Evolutionary conservation across 2,797 vertebrate species (phyloP).

Genomic region (Antennarius maculatus): DNA sequence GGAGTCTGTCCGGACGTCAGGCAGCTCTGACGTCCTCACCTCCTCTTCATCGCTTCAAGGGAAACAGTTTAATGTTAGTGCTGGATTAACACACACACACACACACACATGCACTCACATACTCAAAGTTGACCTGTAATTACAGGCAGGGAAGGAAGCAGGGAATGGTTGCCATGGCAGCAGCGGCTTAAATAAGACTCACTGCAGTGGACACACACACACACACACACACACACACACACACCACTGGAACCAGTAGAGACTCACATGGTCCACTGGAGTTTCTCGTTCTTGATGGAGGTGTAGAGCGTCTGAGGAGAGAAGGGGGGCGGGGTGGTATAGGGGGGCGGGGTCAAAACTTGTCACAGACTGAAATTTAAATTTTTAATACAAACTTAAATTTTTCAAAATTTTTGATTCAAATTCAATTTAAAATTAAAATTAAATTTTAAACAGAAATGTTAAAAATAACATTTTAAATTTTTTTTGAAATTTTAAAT

Average conservation of each 20-base stretch:
- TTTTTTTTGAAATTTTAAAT: too few species aligned
- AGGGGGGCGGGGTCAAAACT: not conserved
- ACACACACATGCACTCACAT: too few species aligned
- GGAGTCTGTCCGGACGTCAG: constrained; percentile 85
- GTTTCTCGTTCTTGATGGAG: constrained; percentile 97
- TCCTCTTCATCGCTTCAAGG: constrained; percentile 93
- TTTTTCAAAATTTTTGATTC: too few species aligned
- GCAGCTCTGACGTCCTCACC: constrained; percentile 90
- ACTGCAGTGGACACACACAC: constrained; percentile 47
- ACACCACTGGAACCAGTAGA: not conserved
- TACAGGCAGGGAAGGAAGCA: constrained; percentile 64
- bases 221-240: constrained; percentile 25
- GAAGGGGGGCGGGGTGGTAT: constrained; percentile 15
- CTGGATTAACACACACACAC: too few species aligned
- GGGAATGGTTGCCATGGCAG: constrained; percentile 74
- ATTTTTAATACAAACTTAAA: too few species aligned
- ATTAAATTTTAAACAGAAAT: too few species aligned
- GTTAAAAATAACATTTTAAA: too few species aligned
- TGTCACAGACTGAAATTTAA: too few species aligned
- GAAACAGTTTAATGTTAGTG: not conserved
- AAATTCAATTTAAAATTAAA: too few species aligned
- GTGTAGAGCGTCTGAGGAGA: constrained; percentile 88
- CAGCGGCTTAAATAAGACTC: constrained; percentile 73
- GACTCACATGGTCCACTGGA: constrained; percentile 98
- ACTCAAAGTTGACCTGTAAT: constrained; percentile 75